Conservation (phyloP, 2,797 vertebrate species). For the Amphiprion clarkii region DNA sequence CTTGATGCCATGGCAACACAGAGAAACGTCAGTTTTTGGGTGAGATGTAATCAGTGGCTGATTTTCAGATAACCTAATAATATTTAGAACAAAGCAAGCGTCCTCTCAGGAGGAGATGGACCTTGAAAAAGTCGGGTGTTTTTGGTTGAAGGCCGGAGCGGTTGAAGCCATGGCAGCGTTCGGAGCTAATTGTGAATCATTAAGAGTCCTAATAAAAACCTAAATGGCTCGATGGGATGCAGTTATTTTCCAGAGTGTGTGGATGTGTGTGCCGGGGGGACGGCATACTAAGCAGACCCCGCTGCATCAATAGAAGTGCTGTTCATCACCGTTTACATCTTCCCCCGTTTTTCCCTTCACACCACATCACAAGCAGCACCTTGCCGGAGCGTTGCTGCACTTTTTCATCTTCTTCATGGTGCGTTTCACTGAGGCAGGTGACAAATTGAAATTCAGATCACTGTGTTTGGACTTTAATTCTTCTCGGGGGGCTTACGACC, state of each 20-base stretch:
- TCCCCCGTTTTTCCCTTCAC: conserved; percentile 60
- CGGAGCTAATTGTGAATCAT: background rate
- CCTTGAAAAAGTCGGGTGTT: conserved; percentile 7
- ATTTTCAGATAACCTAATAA: conserved; percentile 73
- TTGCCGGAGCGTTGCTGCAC: conserved; percentile 29
- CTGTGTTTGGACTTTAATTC: conserved; percentile 53
- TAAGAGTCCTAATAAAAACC: conserved; percentile 43
- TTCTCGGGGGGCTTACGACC: conserved; percentile 54
- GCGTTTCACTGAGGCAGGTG: conserved; percentile 17
- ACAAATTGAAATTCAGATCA: conserved; percentile 57
- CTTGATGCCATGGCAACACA: conserved; percentile 82
- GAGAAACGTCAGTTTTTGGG: conserved; percentile 71
- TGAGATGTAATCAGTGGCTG: conserved; percentile 71
- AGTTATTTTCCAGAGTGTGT: conserved; percentile 44
- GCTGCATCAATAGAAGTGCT: conserved; percentile 80
- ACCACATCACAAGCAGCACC: conserved; percentile 51
- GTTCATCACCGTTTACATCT: conserved; percentile 79
- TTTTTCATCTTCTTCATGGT: conserved; percentile 6
- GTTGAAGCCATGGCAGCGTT: conserved; percentile 25
- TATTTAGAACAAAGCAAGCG: conserved; percentile 64
- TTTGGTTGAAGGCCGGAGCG: conserved; percentile 34
- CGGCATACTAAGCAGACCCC: conserved; percentile 77
- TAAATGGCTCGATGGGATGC: conserved; percentile 56
- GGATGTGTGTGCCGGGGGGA: conserved; percentile 38
- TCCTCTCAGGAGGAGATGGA: conserved; percentile 20